Conservation (phyloP, 2,888 invertebrate species). For the Girardia tigrina region DNA sequence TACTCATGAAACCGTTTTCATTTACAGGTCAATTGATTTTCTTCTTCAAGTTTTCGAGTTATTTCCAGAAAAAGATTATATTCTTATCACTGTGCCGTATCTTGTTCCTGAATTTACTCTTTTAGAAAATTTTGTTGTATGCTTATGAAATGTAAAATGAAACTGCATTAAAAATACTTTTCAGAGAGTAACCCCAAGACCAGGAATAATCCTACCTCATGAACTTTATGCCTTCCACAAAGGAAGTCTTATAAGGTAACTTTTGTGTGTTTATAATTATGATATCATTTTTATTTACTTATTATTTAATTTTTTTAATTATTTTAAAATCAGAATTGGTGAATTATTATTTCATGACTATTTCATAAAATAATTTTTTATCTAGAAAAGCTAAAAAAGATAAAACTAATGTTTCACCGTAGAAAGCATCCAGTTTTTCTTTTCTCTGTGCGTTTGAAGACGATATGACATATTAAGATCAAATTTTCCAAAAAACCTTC, state of each 20-base stretch:
- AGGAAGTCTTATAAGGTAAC: conserved; percentile 42
- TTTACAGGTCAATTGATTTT: conserved; percentile 50
- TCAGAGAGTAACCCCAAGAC: conserved; percentile 47
- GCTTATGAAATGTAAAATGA: not conserved
- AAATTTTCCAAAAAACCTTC: no score
- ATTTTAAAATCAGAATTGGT: no score
- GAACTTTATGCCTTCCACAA: conserved; percentile 50
- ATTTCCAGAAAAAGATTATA: conserved; percentile 46
- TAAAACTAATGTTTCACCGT: no score
- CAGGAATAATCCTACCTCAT: conserved; percentile 46
- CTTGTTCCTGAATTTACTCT: conserved; percentile 51
- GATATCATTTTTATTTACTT: no score
- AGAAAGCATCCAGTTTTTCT: no score
- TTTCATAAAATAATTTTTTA: no score
- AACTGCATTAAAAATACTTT: conserved; percentile 34
- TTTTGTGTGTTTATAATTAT: not conserved
- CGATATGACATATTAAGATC: no score
- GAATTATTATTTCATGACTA: no score
- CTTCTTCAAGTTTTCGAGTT: conserved; percentile 46
- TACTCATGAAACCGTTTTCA: no score
- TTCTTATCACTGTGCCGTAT: conserved; percentile 48
- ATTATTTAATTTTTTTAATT: no score
- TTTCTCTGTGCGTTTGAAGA: no score
- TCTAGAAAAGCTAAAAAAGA: no score
- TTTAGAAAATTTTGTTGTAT: conserved; percentile 48